phyloP scores from a whole-genome alignment of 2,113 vertebrate species.

The Brachionichthys hirsutus region DNA sequence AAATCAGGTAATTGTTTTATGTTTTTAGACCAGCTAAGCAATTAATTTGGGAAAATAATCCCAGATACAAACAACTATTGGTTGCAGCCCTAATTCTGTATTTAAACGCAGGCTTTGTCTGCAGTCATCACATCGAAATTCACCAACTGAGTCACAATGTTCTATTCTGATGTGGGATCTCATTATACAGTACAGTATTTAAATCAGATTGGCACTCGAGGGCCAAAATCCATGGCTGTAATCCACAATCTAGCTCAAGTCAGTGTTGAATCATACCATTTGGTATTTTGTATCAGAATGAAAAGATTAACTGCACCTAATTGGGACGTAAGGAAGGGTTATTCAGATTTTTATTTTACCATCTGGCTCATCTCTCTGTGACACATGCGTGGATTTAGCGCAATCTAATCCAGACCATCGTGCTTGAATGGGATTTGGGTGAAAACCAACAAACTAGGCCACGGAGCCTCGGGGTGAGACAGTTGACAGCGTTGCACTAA shows the following conservation, averaged over 20 bases:
- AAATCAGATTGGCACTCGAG: slow-evolving; percentile 18
- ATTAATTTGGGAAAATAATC: not conserved
- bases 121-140: slow-evolving; percentile 12
- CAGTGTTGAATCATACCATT: slow-evolving; percentile 42
- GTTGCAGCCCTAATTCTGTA: not conserved
- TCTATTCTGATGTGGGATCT: slow-evolving; percentile 27
- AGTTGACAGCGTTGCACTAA: slow-evolving; percentile 33
- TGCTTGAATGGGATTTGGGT: slow-evolving; percentile 57
- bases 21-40: not conserved
- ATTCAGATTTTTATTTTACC: slow-evolving; percentile 9
- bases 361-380: slow-evolving; percentile 14
- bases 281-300: slow-evolving; percentile 48
- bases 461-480: slow-evolving; percentile 46
- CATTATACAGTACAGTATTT: slow-evolving; percentile 30
- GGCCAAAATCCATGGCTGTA: slow-evolving; percentile 37
- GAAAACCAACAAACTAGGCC: slow-evolving; percentile 65
- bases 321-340: slow-evolving; percentile 42
- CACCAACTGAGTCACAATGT: slow-evolving; percentile 7
- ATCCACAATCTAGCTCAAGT: slow-evolving; percentile 37
- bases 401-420: slow-evolving; percentile 57
- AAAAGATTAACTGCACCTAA: slow-evolving; percentile 51
- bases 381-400: slow-evolving; percentile 53
- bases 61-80: not conserved
- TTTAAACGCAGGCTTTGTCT: not conserved
- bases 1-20: too few species aligned